Base-by-base conservation (phyloP, 2,113 vertebrate genomes). In the Macaca mulatta region DNA sequence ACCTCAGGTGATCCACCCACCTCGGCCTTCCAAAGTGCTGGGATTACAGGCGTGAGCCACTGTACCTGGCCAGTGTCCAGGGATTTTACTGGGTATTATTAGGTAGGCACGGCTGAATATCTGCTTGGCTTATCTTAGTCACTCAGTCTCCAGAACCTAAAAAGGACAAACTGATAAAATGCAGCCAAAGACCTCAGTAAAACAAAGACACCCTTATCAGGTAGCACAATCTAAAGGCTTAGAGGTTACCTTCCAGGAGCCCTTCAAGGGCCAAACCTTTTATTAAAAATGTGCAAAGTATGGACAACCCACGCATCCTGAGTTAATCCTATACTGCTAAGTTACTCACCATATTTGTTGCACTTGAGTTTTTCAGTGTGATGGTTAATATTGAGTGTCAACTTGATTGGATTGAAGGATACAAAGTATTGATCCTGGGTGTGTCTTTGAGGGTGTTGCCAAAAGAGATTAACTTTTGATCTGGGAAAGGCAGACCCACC, bases 291-390 rank as follows among this genome's bases (percentile, higher is more conserved):
- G 4, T 55, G 14, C 11, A 55, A 5, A n/a, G 30, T 43, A 0
- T 38, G 6, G 43, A 27, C 23, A 27, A 48, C 3, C 23, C 13
- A 27, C 7, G 16, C 3, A 40, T 5, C 35, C 5, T 5, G 1
- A 32, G 7, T 69, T 50, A 22, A 14, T 9, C 6, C 16, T 77
- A 43, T 52, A 9, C 35, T 45, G 17, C 16, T 3, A 13, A 38
- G 35, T 40, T 23, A 61, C 3, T 50, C 8, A 5, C 27, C 23
- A 2, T 13, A 11, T 14, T 67, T 45, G 67, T 43, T 20, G 5
- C 8, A 40, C 16, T 57, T 35, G 25, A 35, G 12, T 32, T 80
- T 45, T 50, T 50, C 45, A 78, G 5, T 64, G 61, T 32, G 12
- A 64, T 64, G 27, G 12, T 64, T 14, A 64, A 64, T 64, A 64